Evolutionary conservation across 1,140 invertebrate genomes (phyloP).

Genomic region (Trypoxylus dichotomus): DNA sequence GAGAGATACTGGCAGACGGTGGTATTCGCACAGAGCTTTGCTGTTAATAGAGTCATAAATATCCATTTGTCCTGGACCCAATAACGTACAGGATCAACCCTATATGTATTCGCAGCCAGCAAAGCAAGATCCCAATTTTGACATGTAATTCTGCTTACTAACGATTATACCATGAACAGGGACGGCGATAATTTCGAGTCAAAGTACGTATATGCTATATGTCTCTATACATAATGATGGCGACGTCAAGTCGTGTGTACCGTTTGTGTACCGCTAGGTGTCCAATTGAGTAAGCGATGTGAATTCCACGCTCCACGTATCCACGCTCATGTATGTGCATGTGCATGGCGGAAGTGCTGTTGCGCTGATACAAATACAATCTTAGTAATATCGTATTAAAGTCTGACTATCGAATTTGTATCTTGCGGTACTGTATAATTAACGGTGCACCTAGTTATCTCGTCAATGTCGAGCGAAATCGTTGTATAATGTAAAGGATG

Average conservation of each 20-base stretch:
- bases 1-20: not conserved
- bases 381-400: not conserved
- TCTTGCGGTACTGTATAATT: not conserved
- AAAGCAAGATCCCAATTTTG: not conserved
- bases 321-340: not conserved
- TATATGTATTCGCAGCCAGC: not conserved
- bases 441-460: too few species aligned
- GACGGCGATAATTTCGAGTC: not conserved
- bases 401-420: not conserved
- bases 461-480: too few species aligned
- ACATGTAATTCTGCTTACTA: not conserved
- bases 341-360: not conserved
- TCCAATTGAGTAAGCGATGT: not conserved
- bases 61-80: not conserved
- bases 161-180: not conserved
- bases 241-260: not conserved
- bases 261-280: not conserved
- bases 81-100: not conserved
- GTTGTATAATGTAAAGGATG: too few species aligned
- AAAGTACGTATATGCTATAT: too few species aligned
- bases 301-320: too few species aligned
- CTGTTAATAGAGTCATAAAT: not conserved
- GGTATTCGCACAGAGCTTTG: not conserved
- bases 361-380: not conserved
- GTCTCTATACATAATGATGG: not conserved